phyloP scores from a whole-genome alignment of 2,797 vertebrate genomes.

The Phalloptychus januarius region DNA sequence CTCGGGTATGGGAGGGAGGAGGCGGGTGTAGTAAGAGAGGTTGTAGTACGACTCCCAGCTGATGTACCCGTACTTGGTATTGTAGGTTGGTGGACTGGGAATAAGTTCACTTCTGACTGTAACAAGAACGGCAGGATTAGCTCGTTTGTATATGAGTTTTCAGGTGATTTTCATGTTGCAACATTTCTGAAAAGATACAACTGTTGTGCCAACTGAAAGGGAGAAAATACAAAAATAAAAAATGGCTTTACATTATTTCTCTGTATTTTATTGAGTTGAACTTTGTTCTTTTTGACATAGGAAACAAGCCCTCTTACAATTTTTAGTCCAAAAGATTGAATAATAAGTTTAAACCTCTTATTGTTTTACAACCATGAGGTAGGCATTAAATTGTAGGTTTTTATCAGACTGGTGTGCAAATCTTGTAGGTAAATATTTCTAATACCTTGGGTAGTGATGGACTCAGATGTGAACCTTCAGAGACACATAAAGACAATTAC shows the following conservation, averaged over 20 bases:
- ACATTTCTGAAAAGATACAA: background rate
- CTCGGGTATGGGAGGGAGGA: conserved; percentile 89
- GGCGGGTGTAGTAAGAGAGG: conserved; percentile 88
- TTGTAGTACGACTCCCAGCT: conserved; percentile 95
- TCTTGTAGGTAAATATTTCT: no score
- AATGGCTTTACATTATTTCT: background rate
- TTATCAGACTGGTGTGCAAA: background rate
- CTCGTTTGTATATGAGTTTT: background rate
- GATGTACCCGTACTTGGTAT: conserved; percentile 88
- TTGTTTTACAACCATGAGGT: background rate
- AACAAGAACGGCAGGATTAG: background rate
- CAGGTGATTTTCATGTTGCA: background rate
- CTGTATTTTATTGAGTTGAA: background rate
- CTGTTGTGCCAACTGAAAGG: background rate
- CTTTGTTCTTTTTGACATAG: background rate
- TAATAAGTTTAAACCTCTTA: background rate
- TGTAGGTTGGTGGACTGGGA: conserved; percentile 94
- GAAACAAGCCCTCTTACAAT: background rate
- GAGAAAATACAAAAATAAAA: background rate
- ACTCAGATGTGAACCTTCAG: no score
- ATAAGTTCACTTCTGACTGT: conserved; percentile 88
- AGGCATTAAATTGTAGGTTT: background rate
- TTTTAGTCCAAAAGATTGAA: background rate
- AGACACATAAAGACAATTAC: no score
- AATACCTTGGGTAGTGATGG: no score